A percentile compares a stretch with the other conserved stretches of the same genome.
These are phyloP conservation scores for Metopolophium dirhodum DNA, from an alignment of 1,140 invertebrate species.

Conservation along the genomic window DNA sequence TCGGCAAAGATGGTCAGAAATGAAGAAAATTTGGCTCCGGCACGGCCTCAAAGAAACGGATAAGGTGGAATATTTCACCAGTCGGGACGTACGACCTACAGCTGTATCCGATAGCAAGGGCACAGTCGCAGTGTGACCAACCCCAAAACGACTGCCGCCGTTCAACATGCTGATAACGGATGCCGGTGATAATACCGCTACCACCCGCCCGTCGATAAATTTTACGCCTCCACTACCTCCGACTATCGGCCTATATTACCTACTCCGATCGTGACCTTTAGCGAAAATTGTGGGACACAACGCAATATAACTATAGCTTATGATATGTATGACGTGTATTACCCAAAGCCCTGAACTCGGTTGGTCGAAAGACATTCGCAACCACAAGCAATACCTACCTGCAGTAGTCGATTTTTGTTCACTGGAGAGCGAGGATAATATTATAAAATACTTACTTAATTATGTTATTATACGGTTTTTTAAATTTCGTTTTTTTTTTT, in stretches of 20 bases:
- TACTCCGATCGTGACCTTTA: not conserved
- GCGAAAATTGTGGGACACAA: not conserved
- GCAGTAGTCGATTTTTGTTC: not conserved
- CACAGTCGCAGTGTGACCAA: slow-evolving; percentile 27
- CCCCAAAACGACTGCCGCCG: not conserved
- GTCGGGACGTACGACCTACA: slow-evolving; percentile 31
- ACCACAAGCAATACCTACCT: not conserved
- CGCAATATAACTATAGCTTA: not conserved
- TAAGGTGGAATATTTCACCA: not conserved
- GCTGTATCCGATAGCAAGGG: slow-evolving; percentile 41
- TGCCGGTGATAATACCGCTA: not conserved
- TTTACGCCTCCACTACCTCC: not conserved
- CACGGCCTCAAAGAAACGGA: not conserved
- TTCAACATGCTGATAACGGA: not conserved
- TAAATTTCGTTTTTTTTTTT: too few species aligned
- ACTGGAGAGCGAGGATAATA: too few species aligned
- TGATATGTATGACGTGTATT: not conserved
- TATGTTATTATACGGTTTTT: too few species aligned
- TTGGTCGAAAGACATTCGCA: not conserved
- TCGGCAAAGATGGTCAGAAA: not conserved
- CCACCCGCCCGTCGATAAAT: not conserved
- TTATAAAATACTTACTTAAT: too few species aligned
- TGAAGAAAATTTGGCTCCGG: not conserved
- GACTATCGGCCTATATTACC: not conserved
- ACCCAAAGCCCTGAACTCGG: too few species aligned